Conservation (phyloP, 2,113 vertebrate species). For the Pionites leucogaster region DNA sequence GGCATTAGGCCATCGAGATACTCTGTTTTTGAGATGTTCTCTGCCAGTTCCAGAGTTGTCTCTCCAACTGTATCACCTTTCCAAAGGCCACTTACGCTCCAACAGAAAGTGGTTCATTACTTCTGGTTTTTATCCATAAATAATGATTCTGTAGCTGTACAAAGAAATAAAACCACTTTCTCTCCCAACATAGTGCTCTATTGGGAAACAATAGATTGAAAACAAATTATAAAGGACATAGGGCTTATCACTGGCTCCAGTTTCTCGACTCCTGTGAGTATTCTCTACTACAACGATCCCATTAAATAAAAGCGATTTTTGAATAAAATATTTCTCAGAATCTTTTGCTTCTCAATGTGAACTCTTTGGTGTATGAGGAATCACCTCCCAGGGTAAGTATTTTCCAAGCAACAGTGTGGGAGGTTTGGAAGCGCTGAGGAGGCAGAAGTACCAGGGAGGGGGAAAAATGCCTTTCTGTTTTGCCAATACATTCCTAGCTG, state of each 20-base stretch:
- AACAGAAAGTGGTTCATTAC: background rate
- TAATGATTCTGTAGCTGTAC: background rate
- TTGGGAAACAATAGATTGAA: background rate
- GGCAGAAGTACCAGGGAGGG: background rate
- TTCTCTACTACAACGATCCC: background rate
- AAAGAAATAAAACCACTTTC: background rate
- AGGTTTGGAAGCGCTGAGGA: background rate
- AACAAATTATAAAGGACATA: background rate
- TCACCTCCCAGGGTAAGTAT: background rate
- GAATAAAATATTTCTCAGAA: background rate
- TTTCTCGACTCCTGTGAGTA: background rate
- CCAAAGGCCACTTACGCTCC: background rate
- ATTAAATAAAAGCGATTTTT: background rate
- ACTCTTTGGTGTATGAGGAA: background rate
- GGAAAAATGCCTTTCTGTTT: background rate
- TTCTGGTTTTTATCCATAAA: background rate
- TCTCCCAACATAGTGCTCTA: background rate
- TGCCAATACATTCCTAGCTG: background rate
- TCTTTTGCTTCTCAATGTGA: background rate
- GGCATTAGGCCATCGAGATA: constrained; percentile 29
- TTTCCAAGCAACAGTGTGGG: background rate
- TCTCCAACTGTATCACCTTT: constrained; percentile 12
- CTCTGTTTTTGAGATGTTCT: constrained; percentile 12
- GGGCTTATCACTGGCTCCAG: background rate
- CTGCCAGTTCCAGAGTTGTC: constrained; percentile 23